Evolutionary conservation across 2,113 vertebrate species (phyloP), one percentile per base, ranked within the genome.

Genomic region (Sinocyclocheilus anshuiensis): DNA sequence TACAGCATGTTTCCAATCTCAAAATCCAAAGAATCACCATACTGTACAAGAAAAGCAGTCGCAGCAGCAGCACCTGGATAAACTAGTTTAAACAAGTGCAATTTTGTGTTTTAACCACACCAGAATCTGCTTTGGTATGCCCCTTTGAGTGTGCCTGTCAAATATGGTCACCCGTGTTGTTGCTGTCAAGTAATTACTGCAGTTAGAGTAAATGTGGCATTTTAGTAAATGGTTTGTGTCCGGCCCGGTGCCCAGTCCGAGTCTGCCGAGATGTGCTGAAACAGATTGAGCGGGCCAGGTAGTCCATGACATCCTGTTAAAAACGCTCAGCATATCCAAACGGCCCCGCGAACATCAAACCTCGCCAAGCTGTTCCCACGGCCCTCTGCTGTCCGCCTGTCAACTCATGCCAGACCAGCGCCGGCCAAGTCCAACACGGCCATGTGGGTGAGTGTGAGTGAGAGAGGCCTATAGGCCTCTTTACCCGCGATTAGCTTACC

Each of bases 331-430:
- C 65, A 16, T 65, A 72, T 84, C 85, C 84, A 86, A 78, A 77
- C 63, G 76, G 81, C 77, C 84, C 81, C 50, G 57, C 53, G 83
- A 86, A 16, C 86, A 80, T 75, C 81, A 71, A 79, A 61, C 72
- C 77, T 80, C 39, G 85, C 89, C 89, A 90, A 89, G 88, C 87
- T 88, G 87, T 88, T 90, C 89, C 82, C 67, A 82, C 82, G 77
- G 87, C 82, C 78, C 74, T 79, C 67, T 75, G 26, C 24, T 87
- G 83, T 67, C 82, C 36, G 59, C 53, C 77, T 69, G 77, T 86
- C 77, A 86, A 85, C 74, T 67, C 81, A 61, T 89, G 83, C 88
- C 89, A 87, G 86, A 78, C 72, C 86, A 77, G 67, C 39, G 61
- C 36, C 39, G 76, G 88, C 89, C 88, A 88, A 90, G 67, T 87